Evolutionary conservation across 2,888 invertebrate genomes (phyloP).

Genomic region (Eustalomyia histrio): DNA sequence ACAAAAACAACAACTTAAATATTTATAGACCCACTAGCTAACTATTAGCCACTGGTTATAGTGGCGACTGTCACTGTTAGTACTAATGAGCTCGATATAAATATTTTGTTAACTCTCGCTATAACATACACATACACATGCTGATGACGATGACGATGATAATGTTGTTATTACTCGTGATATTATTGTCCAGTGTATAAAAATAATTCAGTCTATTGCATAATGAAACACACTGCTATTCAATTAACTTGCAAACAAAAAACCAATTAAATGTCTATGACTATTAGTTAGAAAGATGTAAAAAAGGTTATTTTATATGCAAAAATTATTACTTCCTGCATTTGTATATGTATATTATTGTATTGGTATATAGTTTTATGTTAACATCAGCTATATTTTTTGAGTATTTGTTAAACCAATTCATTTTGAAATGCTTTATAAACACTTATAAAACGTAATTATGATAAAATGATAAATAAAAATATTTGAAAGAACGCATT

Average conservation of each 20-base stretch:
- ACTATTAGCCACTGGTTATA: slow-evolving; percentile 1
- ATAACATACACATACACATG: no score
- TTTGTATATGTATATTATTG: no score
- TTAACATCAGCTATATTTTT: not conserved
- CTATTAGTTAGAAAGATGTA: not conserved
- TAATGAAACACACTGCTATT: not conserved
- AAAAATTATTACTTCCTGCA: not conserved
- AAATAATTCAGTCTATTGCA: not conserved
- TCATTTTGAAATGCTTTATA: not conserved
- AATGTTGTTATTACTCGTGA: not conserved
- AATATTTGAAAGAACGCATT: not conserved
- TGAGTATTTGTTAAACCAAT: not conserved
- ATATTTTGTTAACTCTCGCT: slow-evolving; percentile 4
- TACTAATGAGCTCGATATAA: slow-evolving; percentile 24
- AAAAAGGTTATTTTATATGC: not conserved
- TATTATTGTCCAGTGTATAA: not conserved
- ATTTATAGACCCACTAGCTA: slow-evolving; percentile 32
- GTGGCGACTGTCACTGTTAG: not conserved
- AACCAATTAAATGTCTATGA: not conserved
- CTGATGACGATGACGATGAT: not conserved
- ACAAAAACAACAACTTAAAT: slow-evolving; percentile 35
- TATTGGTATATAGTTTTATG: not conserved
- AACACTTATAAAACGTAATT: not conserved
- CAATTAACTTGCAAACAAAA: not conserved
- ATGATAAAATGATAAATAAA: not conserved